A percentile compares a stretch with the other conserved stretches of the same genome.
phyloP scores from a whole-genome alignment of 2,113 vertebrate species.

The Pantherophis guttatus region DNA sequence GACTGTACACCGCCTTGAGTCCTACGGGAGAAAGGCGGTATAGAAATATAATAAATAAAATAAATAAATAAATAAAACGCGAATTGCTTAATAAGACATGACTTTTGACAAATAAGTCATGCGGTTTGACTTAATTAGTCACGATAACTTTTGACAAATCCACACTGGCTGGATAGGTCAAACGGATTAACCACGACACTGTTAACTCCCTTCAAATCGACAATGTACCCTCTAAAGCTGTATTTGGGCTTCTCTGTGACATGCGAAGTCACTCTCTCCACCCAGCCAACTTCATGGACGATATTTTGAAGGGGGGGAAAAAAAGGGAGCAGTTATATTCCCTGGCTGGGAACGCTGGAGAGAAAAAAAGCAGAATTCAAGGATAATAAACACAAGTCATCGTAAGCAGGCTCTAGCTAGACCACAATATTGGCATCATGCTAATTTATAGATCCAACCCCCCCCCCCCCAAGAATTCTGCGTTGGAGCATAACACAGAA shows the following conservation, averaged over 20 bases:
- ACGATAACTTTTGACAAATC: not conserved
- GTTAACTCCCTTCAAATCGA: not conserved
- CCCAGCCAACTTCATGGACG: not conserved
- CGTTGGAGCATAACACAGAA: not conserved
- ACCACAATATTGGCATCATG: not conserved
- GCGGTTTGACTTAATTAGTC: no score
- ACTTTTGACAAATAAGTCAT: not conserved
- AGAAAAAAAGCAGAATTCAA: not conserved
- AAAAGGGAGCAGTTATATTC: not conserved
- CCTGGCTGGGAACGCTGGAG: not conserved
- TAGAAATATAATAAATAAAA: no score
- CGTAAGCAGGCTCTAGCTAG: not conserved
- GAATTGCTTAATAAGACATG: not conserved
- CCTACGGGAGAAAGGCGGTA: no score
- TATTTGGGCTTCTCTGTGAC: not conserved
- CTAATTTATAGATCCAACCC: not conserved
- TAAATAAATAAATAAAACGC: no score
- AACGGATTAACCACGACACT: not conserved
- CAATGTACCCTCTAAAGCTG: not conserved
- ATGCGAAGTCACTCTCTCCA: not conserved
- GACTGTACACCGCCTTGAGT: no score
- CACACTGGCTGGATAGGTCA: not conserved
- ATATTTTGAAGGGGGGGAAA: not conserved
- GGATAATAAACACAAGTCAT: not conserved
- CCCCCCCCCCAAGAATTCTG: not conserved